phyloP scores from a whole-genome alignment of 2,888 invertebrate species.

The Papilio elwesi region DNA sequence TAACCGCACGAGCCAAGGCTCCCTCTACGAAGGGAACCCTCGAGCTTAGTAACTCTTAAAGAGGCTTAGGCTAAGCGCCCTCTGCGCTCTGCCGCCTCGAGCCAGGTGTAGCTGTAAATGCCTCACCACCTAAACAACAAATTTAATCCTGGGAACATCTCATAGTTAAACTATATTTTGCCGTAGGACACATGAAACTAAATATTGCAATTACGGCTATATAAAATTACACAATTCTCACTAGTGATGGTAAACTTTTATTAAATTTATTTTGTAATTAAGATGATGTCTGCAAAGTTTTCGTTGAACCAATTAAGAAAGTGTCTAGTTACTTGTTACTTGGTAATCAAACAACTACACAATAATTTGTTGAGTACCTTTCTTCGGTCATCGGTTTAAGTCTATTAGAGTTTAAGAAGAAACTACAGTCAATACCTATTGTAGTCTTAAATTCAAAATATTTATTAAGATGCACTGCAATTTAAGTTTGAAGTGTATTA shows the following conservation, averaged over 20 bases:
- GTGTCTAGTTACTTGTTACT: slow-evolving; percentile 33
- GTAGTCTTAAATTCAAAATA: background rate
- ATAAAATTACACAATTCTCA: slow-evolving; percentile 1
- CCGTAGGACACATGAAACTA: slow-evolving; percentile 1
- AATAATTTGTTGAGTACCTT: slow-evolving; percentile 6
- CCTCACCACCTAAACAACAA: too few species aligned
- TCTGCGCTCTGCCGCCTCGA: too few species aligned
- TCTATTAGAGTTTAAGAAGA: background rate
- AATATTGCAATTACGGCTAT: slow-evolving; percentile 6
- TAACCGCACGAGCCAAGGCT: too few species aligned
- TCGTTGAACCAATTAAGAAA: slow-evolving; percentile 18
- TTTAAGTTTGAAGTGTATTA: too few species aligned
- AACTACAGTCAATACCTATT: background rate
- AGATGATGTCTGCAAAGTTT: slow-evolving; percentile 34
- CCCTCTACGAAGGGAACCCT: too few species aligned
- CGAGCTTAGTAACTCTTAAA: too few species aligned
- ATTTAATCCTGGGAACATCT: background rate
- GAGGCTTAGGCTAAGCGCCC: too few species aligned
- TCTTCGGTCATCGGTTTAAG: slow-evolving; percentile 4
- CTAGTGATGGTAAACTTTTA: slow-evolving; percentile 15
- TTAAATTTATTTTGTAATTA: slow-evolving; percentile 24
- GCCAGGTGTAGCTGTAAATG: too few species aligned
- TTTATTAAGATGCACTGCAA: too few species aligned
- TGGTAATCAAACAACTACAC: slow-evolving; percentile 29
- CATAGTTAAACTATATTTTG: background rate